These are phyloP conservation scores for Nothocercus nigrocapillus DNA, from an alignment of 2,113 vertebrate genomes.

Conservation along the genomic window DNA sequence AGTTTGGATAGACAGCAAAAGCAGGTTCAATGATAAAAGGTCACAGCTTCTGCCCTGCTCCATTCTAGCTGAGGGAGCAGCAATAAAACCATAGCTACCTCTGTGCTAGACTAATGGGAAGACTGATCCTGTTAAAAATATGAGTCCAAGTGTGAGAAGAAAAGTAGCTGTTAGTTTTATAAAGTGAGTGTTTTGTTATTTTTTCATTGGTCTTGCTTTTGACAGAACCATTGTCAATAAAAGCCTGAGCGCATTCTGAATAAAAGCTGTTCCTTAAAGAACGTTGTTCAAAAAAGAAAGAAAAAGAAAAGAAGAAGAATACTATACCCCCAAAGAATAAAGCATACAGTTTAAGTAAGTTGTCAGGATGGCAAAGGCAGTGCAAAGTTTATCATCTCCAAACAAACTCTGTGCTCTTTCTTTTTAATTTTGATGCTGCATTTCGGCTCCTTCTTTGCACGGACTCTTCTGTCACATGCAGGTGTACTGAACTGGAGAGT, in stretches of 20 bases:
- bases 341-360: conserved; percentile 17
- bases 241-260: background rate
- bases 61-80: background rate
- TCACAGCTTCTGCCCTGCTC: conserved; percentile 1
- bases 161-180: conserved; percentile 14
- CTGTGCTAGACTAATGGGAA: background rate
- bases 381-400: conserved; percentile 7
- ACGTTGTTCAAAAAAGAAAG: background rate
- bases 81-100: background rate
- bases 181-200: conserved; percentile 15
- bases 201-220: background rate
- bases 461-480: background rate
- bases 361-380: background rate
- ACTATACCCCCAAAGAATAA: conserved; percentile 7
- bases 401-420: conserved; percentile 4
- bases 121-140: conserved; percentile 7
- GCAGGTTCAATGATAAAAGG: background rate
- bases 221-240: conserved; percentile 21
- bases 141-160: background rate
- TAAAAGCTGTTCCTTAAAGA: background rate
- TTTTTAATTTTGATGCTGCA: conserved; percentile 34
- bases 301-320: background rate
- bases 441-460: conserved; percentile 37
- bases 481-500: conserved; percentile 7
- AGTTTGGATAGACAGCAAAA: background rate